These are phyloP conservation scores for Drosophila mayaguana DNA, from an alignment of 2,888 invertebrate genomes.

Conservation along the genomic window DNA sequence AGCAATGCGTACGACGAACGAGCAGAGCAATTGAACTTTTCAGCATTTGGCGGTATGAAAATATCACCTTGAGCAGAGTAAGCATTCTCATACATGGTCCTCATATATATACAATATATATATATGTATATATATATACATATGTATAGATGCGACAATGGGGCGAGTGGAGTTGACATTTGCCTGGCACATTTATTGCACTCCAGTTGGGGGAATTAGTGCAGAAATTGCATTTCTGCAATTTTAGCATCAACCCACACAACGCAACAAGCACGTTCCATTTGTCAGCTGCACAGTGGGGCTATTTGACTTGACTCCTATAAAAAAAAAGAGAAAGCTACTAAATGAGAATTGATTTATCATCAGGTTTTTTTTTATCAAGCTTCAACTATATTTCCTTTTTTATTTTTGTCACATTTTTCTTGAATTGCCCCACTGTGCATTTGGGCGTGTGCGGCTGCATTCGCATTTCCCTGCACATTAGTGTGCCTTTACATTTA, in stretches of 20 bases:
- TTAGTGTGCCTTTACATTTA: background rate
- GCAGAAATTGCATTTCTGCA: constrained; percentile 67
- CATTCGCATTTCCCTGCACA: background rate
- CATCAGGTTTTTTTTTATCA: background rate
- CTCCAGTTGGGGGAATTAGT: constrained; percentile 39
- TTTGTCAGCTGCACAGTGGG: background rate
- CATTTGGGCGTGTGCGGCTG: background rate
- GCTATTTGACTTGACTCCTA: fast-evolving
- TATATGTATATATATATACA: constrained; percentile 4
- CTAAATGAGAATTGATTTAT: background rate
- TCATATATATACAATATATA: background rate
- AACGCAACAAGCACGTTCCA: constrained; percentile 19
- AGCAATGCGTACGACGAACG: constrained; percentile 10
- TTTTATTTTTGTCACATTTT: background rate
- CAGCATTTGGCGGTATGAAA: background rate
- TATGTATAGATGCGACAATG: constrained; percentile 18
- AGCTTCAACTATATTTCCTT: background rate
- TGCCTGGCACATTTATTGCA: constrained; percentile 52
- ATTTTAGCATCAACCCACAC: constrained; percentile 66
- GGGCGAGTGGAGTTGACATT: constrained; percentile 61
- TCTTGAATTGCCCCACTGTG: background rate
- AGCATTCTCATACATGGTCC: background rate
- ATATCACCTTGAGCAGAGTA: constrained; percentile 7
- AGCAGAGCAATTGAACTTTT: constrained; percentile 1
- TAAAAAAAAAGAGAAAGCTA: background rate